Conservation (phyloP, 2,797 vertebrate species). For the Pseudopleuronectes americanus region DNA sequence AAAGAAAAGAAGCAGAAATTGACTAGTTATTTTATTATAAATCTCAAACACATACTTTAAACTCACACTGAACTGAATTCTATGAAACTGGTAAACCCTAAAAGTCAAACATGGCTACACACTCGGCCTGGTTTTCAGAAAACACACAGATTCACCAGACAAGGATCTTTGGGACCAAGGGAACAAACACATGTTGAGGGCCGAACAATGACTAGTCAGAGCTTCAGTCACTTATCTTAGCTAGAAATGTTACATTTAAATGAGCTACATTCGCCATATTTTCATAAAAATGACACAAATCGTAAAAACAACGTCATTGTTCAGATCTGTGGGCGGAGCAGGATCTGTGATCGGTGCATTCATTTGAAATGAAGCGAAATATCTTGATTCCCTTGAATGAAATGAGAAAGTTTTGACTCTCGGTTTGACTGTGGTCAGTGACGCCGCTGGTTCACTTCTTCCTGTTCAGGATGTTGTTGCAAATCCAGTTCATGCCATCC, state of each 20-base stretch:
- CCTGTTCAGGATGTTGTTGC: slow-evolving; percentile 86
- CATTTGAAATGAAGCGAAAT: neutral
- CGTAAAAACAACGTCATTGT: slow-evolving; percentile 56
- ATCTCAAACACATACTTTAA: slow-evolving; percentile 59
- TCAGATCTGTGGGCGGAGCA: slow-evolving; percentile 22
- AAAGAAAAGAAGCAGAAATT: slow-evolving; percentile 38
- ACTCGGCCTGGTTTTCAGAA: slow-evolving; percentile 36
- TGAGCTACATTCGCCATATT: slow-evolving; percentile 51
- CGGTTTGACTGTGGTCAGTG: slow-evolving; percentile 8
- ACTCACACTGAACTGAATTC: slow-evolving; percentile 45
- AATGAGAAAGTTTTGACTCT: slow-evolving; percentile 14
- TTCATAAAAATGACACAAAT: slow-evolving; percentile 59
- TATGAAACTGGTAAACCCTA: slow-evolving; percentile 30
- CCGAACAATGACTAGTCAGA: slow-evolving; percentile 5
- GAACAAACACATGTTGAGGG: slow-evolving; percentile 28
- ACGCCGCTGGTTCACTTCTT: slow-evolving; percentile 79
- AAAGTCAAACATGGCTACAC: slow-evolving; percentile 48
- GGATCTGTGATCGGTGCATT: slow-evolving; percentile 12
- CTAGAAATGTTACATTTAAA: slow-evolving; percentile 17
- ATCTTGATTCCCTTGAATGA: neutral
- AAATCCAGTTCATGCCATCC: slow-evolving; percentile 91
- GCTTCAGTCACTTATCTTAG: slow-evolving; percentile 16
- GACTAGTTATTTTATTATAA: slow-evolving; percentile 73
- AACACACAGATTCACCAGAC: slow-evolving; percentile 53
- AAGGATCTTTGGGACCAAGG: neutral